Evolutionary conservation across 2,797 vertebrate genomes (phyloP).

Genomic region (Lateolabrax maculatus): DNA sequence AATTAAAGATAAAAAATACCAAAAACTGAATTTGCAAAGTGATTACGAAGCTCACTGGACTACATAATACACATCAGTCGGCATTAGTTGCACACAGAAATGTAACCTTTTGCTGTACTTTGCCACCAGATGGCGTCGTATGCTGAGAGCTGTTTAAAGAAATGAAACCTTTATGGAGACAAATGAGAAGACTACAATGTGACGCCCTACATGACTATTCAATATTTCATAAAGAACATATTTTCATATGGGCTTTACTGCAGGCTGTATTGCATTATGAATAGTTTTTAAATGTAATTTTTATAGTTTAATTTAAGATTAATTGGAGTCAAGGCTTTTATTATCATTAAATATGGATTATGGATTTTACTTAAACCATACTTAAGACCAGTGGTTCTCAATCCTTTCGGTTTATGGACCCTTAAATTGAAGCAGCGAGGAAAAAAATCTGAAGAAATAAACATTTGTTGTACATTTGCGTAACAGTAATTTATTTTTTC

Average conservation of each 20-base stretch:
- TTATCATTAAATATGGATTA: not conserved
- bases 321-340: not conserved
- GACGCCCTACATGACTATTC: not conserved
- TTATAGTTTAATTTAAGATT: not conserved
- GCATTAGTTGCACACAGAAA: not conserved
- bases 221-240: not conserved
- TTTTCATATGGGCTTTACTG: not conserved
- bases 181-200: not conserved
- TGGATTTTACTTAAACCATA: not conserved
- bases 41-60: not conserved
- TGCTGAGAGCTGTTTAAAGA: too few species aligned
- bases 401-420: not conserved
- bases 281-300: not conserved
- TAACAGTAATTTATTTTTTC: too few species aligned
- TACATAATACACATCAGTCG: not conserved
- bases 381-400: not conserved
- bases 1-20: not conserved
- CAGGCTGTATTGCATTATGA: not conserved
- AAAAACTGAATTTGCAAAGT: not conserved
- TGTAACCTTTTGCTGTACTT: not conserved
- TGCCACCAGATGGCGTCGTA: conserved; percentile 19
- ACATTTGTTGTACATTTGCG: too few species aligned
- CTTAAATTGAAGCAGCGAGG: not conserved
- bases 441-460: too few species aligned
- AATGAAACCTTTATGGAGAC: not conserved